These are phyloP conservation scores for Acyrthosiphon pisum DNA, from an alignment of 1,140 invertebrate species.

Conservation along the genomic window DNA sequence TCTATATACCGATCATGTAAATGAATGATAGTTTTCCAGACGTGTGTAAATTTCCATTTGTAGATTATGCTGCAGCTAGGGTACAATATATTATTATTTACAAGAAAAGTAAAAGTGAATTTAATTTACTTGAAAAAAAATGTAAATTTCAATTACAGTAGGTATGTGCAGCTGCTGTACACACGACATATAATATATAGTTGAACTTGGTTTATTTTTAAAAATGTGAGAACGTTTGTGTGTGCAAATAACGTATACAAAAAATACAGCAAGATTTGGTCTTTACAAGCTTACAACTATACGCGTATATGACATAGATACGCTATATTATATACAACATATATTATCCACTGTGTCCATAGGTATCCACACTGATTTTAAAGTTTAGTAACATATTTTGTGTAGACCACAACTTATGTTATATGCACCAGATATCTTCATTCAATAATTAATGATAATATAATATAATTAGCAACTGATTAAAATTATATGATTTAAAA, in stretches of 20 bases:
- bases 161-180: neutral
- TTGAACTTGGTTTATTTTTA: neutral
- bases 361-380: neutral
- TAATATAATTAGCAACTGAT: neutral
- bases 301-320: neutral
- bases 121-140: neutral
- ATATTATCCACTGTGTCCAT: neutral
- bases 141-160: neutral
- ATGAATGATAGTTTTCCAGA: neutral
- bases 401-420: neutral
- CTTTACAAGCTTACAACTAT: neutral
- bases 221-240: neutral
- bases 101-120: neutral
- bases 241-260: neutral
- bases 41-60: conserved; percentile 3
- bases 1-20: neutral
- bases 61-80: neutral
- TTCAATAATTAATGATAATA: neutral
- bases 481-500: neutral
- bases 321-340: neutral
- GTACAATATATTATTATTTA: neutral
- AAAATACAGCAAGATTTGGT: neutral
- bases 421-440: neutral
- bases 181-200: neutral
- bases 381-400: neutral